Conservation (phyloP, 2,797 vertebrate genomes). For the Chiroxiphia lanceolata region DNA sequence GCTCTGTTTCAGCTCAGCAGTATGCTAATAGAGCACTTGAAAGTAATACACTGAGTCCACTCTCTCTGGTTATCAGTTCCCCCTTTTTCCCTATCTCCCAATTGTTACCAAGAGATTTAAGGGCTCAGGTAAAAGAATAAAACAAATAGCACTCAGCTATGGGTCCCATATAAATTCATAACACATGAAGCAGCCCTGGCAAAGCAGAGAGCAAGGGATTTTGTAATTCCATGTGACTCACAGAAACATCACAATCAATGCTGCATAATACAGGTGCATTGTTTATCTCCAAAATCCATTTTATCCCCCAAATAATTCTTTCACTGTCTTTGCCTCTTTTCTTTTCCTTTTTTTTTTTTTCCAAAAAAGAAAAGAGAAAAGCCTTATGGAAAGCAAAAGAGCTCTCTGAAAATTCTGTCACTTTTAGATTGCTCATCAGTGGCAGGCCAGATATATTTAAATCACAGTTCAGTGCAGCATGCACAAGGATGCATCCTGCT, state of each 20-base stretch:
- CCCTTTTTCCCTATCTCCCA: neutral
- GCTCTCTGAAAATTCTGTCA: neutral
- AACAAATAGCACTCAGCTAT: neutral
- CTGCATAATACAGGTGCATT: neutral
- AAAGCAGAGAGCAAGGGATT: slow-evolving; percentile 32
- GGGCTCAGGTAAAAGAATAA: neutral
- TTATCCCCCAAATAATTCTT: neutral
- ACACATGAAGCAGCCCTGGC: neutral
- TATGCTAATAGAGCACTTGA: neutral
- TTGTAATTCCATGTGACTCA: neutral
- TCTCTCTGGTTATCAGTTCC: neutral
- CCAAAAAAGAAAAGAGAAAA: neutral
- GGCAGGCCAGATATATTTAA: neutral
- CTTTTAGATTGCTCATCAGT: neutral
- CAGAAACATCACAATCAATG: neutral
- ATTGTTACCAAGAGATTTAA: neutral
- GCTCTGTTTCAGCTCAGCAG: neutral
- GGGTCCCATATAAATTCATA: neutral
- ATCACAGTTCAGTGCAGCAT: neutral
- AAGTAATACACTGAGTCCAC: neutral
- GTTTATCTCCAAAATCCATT: neutral
- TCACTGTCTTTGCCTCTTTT: neutral
- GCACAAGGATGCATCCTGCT: neutral
- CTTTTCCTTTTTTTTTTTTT: neutral
- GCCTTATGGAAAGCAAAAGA: neutral